Evolutionary conservation across 2,888 invertebrate genomes (phyloP), one percentile per base, ranked within the genome.

Genomic region (Trilocha varians): DNA sequence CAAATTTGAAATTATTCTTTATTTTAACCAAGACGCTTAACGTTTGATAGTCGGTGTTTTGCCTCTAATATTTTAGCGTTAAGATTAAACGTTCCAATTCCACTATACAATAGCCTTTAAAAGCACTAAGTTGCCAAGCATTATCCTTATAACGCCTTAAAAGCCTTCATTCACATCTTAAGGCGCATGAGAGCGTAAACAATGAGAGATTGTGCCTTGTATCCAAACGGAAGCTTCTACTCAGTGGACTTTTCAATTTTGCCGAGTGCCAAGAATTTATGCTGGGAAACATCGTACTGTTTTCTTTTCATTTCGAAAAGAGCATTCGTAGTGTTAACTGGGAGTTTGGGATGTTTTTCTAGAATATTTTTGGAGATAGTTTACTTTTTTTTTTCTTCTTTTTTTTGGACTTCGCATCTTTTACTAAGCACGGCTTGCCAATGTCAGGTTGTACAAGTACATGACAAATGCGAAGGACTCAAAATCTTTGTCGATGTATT

Each of bases 241-340:
- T 64, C 59, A 76, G 78, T 78, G 68, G 74, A 75, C 78, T 78
- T 78, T 79, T 76, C 78, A 78, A 80, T 82, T 82, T 79, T 70
- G 68, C 66, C 77, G 72, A 82, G 80, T 80, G 79, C 76, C 62
- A 62, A 59, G 71, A 72, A 73, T 77, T 73, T 66, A 71, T 72
- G 65, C 68, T 59, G 59, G 62, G 60, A 66, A 68, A 46, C 65
- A 61, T 59, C 55, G 65, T 59, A 63, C 61, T 75, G 70, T 78
- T 78, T 76, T 76, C 74, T 73, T 79, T 79, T 76, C 75, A 77
- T 78, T 72, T 67, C 43, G 55, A 71, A 79, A 77, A 77, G 75
- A 71, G 76, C 74, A 72, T 70, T 68, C 71, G 57, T 62, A 48
- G 48, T 54, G 53, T 49, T 53, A 48, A 48, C 46, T 44, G 42